phyloP scores from a whole-genome alignment of 2,113 vertebrate species.

The Diadophis punctatus region DNA sequence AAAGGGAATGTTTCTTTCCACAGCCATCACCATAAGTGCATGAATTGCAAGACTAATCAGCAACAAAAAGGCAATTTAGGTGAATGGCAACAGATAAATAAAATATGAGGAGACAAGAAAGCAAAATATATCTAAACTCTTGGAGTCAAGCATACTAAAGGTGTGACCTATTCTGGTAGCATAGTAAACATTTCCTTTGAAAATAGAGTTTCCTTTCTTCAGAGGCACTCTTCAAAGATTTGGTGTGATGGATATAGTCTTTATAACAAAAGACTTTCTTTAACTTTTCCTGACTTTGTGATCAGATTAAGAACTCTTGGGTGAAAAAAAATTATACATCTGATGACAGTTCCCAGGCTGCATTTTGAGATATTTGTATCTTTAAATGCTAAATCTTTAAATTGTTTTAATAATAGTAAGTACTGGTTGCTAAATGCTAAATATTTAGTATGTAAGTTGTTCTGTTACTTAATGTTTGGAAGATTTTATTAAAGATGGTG shows the following conservation, averaged over 20 bases:
- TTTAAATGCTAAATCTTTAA: not conserved
- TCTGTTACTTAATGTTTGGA: not conserved
- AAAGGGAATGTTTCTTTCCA: conserved; percentile 55
- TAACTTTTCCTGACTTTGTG: not conserved
- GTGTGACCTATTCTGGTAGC: conserved; percentile 21
- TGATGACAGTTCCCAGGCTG: not conserved
- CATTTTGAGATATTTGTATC: not conserved
- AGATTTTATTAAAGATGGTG: not conserved
- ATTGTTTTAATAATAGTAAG: not conserved
- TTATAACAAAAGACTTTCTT: not conserved
- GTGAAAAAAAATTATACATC: not conserved
- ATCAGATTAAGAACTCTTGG: not conserved
- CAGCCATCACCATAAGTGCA: conserved; percentile 51
- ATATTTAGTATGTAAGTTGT: not conserved
- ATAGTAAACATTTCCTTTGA: not conserved
- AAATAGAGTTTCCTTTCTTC: not conserved
- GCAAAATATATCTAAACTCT: conserved; percentile 47
- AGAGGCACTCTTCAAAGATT: not conserved
- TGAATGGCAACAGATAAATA: conserved; percentile 51
- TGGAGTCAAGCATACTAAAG: conserved; percentile 36
- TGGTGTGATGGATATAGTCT: not conserved
- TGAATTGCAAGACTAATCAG: conserved; percentile 59
- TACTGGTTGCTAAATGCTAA: not conserved
- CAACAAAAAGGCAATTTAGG: conserved; percentile 41
- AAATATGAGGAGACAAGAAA: conserved; percentile 48